These are phyloP conservation scores for Dicyrtomina minuta DNA, from an alignment of 2,888 invertebrate species.

Conservation along the genomic window DNA sequence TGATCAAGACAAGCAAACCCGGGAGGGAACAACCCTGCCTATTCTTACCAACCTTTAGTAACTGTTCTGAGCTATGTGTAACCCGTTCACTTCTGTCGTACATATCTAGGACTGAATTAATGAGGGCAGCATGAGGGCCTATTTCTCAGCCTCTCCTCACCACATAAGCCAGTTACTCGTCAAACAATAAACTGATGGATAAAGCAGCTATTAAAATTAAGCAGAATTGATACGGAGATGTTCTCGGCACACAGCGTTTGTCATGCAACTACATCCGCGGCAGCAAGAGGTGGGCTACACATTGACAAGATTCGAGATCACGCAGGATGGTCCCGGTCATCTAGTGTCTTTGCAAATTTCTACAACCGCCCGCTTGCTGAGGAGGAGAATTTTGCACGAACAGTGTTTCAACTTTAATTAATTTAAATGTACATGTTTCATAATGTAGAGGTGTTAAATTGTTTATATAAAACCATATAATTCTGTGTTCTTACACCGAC, in stretches of 20 bases:
- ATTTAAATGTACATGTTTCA: no score
- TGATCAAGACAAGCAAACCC: conserved; percentile 16
- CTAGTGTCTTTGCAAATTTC: conserved; percentile 13
- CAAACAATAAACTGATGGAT: conserved; percentile 35
- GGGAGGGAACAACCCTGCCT: conserved; percentile 11
- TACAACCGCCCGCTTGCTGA: conserved; percentile 21
- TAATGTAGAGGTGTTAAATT: no score
- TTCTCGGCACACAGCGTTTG: conserved; percentile 21
- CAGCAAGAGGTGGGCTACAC: neutral
- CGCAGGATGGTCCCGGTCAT: conserved; percentile 22
- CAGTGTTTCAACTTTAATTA: conserved; percentile 9
- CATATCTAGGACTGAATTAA: neutral
- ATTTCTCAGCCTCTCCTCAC: conserved; percentile 15
- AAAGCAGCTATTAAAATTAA: neutral
- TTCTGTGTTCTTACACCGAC: no score
- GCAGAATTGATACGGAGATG: conserved; percentile 5
- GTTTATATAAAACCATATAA: no score
- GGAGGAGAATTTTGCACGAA: neutral
- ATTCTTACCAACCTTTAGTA: conserved; percentile 2
- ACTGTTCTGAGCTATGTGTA: neutral
- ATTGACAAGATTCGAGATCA: conserved; percentile 3
- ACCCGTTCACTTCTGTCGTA: neutral
- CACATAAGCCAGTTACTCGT: conserved; percentile 22
- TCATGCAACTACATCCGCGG: conserved; percentile 16
- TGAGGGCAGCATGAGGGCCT: neutral